phyloP scores from a whole-genome alignment of 2,888 invertebrate species.

The Ormyrus rosae region DNA sequence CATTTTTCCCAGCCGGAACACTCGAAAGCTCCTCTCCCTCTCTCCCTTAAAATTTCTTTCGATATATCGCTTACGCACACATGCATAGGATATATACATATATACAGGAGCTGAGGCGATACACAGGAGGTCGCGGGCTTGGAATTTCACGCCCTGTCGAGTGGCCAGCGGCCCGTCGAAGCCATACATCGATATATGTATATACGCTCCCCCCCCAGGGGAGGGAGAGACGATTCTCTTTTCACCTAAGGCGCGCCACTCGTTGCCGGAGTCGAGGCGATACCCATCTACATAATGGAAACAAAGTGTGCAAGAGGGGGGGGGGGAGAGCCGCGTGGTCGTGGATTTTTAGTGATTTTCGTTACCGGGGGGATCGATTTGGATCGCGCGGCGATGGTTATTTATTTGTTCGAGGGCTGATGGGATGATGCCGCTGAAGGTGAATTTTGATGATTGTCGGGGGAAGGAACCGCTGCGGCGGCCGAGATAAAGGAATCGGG shows the following conservation, averaged over 20 bases:
- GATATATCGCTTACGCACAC: not conserved
- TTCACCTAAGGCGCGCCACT: too few species aligned
- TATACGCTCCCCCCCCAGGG: too few species aligned
- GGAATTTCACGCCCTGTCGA: slow-evolving; percentile 51
- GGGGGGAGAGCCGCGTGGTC: too few species aligned
- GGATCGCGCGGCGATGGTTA: too few species aligned
- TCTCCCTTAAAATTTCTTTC: slow-evolving; percentile 19
- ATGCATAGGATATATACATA: slow-evolving; percentile 1
- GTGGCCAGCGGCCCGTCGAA: slow-evolving; percentile 39
- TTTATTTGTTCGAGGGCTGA: too few species aligned
- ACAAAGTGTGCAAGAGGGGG: slow-evolving; percentile 29
- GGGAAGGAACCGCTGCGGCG: too few species aligned
- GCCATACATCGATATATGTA: slow-evolving; percentile 5
- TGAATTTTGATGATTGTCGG: too few species aligned
- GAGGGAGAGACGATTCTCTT: not conserved
- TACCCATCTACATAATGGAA: slow-evolving; percentile 39
- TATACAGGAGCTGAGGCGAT: not conserved
- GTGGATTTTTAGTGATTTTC: slow-evolving; percentile 21
- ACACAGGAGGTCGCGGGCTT: slow-evolving; percentile 16
- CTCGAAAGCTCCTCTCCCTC: slow-evolving; percentile 3
- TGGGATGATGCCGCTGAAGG: too few species aligned
- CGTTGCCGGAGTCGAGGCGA: not conserved
- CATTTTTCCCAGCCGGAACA: slow-evolving; percentile 10
- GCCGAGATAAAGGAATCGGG: too few species aligned
- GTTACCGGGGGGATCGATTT: too few species aligned